Conservation (phyloP, 2,113 vertebrate species). For the Psephotus haematonotus region DNA sequence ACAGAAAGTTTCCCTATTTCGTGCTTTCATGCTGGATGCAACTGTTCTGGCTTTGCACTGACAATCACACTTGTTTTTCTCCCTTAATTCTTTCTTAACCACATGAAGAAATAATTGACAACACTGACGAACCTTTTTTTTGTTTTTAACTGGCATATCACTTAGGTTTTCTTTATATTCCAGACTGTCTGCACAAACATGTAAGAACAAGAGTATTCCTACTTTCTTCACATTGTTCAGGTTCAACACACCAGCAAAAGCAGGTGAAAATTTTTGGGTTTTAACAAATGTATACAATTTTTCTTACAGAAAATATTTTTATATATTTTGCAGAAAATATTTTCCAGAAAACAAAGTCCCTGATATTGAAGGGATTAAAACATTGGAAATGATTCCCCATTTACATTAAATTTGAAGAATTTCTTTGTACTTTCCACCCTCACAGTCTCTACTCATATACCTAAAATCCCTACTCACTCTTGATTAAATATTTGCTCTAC, state of each 20-base stretch:
- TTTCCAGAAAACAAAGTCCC: neutral
- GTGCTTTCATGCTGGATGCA: neutral
- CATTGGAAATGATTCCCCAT: neutral
- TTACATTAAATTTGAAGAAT: neutral
- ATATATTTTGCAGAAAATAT: neutral
- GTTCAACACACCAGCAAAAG: neutral
- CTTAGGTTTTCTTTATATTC: neutral
- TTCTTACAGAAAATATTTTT: neutral
- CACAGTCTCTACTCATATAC: neutral
- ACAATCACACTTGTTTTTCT: neutral
- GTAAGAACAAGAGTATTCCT: neutral
- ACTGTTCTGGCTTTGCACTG: neutral
- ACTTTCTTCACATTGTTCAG: neutral
- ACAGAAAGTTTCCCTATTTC: neutral
- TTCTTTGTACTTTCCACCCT: neutral
- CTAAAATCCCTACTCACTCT: neutral
- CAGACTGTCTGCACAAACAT: neutral
- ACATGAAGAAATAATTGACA: neutral
- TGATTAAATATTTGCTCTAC: neutral
- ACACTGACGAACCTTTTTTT: neutral
- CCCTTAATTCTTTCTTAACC: neutral
- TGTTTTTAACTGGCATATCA: neutral
- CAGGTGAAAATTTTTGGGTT: neutral
- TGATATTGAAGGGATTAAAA: neutral
- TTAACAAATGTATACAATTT: neutral